Conservation (phyloP, 2,113 vertebrate genomes). For the Chaetorhynchus papuensis region DNA sequence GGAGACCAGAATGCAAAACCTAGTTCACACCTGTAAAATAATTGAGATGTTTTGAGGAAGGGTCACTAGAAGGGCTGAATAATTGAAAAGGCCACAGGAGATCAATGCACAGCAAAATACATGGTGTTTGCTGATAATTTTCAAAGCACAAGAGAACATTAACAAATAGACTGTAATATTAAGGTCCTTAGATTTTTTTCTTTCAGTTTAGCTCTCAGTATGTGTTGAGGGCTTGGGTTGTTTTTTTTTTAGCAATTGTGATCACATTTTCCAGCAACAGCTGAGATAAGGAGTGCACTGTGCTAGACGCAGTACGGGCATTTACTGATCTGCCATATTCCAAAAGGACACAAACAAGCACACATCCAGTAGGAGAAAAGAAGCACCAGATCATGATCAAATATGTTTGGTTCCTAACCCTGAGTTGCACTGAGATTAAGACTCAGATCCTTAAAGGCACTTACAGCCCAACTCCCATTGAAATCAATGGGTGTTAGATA, state of each 20-base stretch:
- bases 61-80: neutral
- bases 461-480: neutral
- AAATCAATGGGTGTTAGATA: constrained; percentile 49
- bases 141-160: neutral
- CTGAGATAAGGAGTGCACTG: neutral
- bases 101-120: neutral
- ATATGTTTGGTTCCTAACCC: neutral
- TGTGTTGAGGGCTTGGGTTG: neutral
- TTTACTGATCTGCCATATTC: neutral
- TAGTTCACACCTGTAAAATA: neutral
- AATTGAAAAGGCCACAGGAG: neutral
- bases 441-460: constrained; percentile 18
- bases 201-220: neutral
- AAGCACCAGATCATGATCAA: neutral
- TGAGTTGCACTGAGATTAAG: neutral
- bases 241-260: neutral
- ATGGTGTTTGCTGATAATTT: neutral
- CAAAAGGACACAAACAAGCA: neutral
- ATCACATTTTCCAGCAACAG: neutral
- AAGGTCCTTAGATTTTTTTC: neutral
- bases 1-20: neutral
- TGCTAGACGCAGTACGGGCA: neutral
- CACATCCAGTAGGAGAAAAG: neutral
- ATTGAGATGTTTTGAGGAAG: neutral
- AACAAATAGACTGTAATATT: neutral